Percentiles rank a stretch among this genome's conserved stretches.
Evolutionary conservation across 2,113 vertebrate genomes (phyloP).

Genomic region (Chloropsis hardwickii): DNA sequence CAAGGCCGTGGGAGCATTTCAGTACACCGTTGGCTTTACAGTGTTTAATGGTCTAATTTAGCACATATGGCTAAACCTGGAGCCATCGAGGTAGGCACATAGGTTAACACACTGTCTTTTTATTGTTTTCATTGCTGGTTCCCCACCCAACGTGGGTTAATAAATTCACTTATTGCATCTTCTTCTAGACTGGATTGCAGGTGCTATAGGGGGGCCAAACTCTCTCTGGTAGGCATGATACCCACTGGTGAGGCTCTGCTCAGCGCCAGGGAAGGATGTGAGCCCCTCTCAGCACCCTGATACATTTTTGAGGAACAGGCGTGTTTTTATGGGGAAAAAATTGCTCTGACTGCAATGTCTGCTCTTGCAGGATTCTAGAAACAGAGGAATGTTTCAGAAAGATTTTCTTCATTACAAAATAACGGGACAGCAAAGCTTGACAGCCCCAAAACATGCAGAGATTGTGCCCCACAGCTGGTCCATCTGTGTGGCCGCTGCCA

Average conservation of each 20-base stretch:
- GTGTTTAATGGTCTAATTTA: conserved; percentile 58
- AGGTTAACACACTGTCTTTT: background rate
- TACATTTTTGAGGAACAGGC: background rate
- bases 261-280: background rate
- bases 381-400: background rate
- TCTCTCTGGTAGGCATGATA: background rate
- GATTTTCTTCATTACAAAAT: background rate
- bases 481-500: accelerated
- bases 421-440: background rate
- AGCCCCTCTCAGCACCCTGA: background rate
- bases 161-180: background rate
- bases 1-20: conserved; percentile 27
- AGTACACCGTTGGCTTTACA: conserved; percentile 36
- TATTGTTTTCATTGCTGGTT: background rate
- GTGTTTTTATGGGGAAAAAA: background rate
- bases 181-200: background rate
- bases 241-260: background rate
- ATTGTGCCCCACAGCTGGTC: background rate
- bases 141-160: background rate
- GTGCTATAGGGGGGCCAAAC: background rate
- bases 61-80: background rate
- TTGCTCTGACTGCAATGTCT: background rate
- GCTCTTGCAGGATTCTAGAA: background rate
- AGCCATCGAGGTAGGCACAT: background rate
- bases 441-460: background rate